These are phyloP conservation scores for Cetonia aurata DNA, from an alignment of 2,888 invertebrate genomes.

Conservation along the genomic window DNA sequence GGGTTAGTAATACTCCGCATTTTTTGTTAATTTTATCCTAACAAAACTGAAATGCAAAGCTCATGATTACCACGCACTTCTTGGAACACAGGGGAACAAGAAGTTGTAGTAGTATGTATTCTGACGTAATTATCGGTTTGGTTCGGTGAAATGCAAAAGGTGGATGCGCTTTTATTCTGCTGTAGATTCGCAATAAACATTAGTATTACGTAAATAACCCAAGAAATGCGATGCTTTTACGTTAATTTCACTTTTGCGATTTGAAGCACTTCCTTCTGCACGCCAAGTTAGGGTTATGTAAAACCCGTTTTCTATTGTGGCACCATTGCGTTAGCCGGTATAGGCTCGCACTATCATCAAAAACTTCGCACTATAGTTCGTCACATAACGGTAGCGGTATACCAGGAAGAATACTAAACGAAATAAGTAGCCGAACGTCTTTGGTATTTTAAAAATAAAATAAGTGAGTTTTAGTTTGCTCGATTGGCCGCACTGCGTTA, in stretches of 20 bases:
- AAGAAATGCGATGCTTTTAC: slow-evolving; percentile 16
- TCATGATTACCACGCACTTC: no score
- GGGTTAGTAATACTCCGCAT: no score
- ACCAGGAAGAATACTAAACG: slow-evolving; percentile 10
- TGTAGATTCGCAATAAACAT: slow-evolving; percentile 10
- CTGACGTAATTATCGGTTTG: not conserved
- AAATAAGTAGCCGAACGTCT: slow-evolving; percentile 15
- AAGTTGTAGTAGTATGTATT: no score
- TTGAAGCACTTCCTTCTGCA: slow-evolving; percentile 29
- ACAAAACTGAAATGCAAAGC: no score
- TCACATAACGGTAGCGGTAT: slow-evolving; percentile 14
- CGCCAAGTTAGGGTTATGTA: slow-evolving; percentile 23
- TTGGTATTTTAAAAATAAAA: no score
- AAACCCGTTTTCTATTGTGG: slow-evolving; percentile 25
- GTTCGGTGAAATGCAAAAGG: slow-evolving; percentile 15
- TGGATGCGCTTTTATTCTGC: slow-evolving; percentile 10
- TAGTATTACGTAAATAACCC: slow-evolving; percentile 4
- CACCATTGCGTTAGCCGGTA: not conserved
- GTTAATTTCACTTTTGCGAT: slow-evolving; percentile 30
- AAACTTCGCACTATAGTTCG: slow-evolving; percentile 24
- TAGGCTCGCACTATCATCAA: not conserved
- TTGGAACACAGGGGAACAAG: no score
- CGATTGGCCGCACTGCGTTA: no score
- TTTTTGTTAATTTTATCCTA: no score
- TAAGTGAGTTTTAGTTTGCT: no score